Evolutionary conservation across 2,113 vertebrate species (phyloP).

Genomic region (Sceloporus tristichus): DNA sequence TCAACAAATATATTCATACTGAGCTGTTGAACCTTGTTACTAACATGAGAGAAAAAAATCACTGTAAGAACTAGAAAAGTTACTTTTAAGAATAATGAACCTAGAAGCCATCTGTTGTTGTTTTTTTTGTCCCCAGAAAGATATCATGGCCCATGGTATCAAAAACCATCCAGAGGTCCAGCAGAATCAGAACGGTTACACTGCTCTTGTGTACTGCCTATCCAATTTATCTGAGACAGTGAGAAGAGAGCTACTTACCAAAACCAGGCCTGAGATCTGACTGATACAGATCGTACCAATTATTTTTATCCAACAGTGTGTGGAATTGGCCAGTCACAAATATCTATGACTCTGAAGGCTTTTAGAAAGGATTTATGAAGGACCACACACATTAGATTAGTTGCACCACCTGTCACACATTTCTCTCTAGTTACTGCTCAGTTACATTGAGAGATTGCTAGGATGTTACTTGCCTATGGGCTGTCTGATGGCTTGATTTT

Average conservation of each 20-base stretch:
- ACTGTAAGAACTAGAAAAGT: not conserved
- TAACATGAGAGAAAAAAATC: not conserved
- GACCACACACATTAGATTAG: not conserved
- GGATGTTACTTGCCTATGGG: not conserved
- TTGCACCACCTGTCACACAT: not conserved
- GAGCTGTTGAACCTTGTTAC: not conserved
- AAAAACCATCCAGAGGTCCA: not conserved
- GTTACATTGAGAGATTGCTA: slow-evolving; percentile 24
- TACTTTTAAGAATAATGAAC: no score
- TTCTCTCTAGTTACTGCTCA: slow-evolving; percentile 22
- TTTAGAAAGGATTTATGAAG: slow-evolving; percentile 41
- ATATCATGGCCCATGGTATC: not conserved
- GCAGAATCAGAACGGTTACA: not conserved
- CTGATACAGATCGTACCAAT: not conserved
- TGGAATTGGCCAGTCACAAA: not conserved
- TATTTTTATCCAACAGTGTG: not conserved
- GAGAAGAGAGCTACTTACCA: not conserved
- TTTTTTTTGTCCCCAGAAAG: not conserved
- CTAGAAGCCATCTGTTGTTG: no score
- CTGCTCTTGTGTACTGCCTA: not conserved
- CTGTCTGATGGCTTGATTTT: not conserved
- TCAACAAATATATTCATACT: not conserved
- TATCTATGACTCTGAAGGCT: not conserved
- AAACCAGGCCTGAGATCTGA: not conserved
- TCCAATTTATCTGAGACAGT: not conserved